These are phyloP conservation scores for Drosophila pseudoananassae DNA, from an alignment of 1,140 invertebrate species.

Conservation along the genomic window DNA sequence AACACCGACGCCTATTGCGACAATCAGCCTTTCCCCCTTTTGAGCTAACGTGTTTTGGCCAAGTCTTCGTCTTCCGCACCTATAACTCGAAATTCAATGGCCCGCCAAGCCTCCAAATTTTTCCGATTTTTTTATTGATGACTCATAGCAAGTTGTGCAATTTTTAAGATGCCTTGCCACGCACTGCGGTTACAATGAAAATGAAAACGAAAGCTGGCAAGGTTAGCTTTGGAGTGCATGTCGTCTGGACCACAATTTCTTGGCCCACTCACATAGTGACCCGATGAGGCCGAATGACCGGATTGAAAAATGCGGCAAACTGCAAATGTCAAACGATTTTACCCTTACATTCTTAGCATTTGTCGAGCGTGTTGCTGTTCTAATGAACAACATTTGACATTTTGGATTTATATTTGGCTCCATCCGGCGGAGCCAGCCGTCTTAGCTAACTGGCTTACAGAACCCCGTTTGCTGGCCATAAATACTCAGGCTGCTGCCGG, in stretches of 20 bases:
- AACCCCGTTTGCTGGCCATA: slow-evolving; percentile 61
- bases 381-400: slow-evolving; percentile 75
- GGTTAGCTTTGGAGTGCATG: slow-evolving; percentile 44
- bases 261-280: slow-evolving; percentile 49
- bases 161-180: slow-evolving; percentile 23
- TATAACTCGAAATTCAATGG: slow-evolving; percentile 28
- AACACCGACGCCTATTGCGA: slow-evolving; percentile 50
- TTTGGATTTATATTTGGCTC: slow-evolving; percentile 25
- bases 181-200: slow-evolving; percentile 32
- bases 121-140: slow-evolving; percentile 34
- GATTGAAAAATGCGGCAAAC: slow-evolving; percentile 21
- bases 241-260: slow-evolving; percentile 2
- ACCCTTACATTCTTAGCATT: slow-evolving; percentile 67
- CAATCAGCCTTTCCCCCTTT: slow-evolving; percentile 38
- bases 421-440: slow-evolving; percentile 17
- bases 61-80: slow-evolving; percentile 58
- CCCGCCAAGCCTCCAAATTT: slow-evolving; percentile 42
- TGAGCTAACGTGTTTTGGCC: slow-evolving; percentile 32
- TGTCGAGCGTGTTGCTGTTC: slow-evolving; percentile 58
- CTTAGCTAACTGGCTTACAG: slow-evolving; percentile 53
- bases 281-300: slow-evolving; percentile 16
- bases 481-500: slow-evolving; percentile 66
- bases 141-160: slow-evolving; percentile 63
- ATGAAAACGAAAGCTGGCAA: slow-evolving; percentile 71
- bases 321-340: slow-evolving; percentile 70